Base-by-base conservation (phyloP, 1,140 invertebrate species). In the Drosophila malerkotliana region DNA sequence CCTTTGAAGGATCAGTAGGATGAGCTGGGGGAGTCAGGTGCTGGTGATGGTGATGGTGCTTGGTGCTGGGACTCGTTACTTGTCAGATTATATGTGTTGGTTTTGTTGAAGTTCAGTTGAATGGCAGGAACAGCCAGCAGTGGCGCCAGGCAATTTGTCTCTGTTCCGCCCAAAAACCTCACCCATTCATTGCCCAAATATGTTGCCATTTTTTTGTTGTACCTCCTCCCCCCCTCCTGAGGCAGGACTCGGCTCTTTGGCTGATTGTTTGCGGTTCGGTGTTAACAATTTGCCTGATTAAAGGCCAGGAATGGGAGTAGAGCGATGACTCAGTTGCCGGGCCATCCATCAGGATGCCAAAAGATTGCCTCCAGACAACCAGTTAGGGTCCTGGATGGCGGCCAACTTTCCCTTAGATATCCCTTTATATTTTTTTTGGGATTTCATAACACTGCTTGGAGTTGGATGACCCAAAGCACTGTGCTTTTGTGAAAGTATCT, bases 221-320 rank as follows among this genome's bases (percentile, higher is more conserved):
- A 30, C 21, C 26, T 14, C 26, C 54, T 32, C 30, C 32, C 18
- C 18, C 18, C 18, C 18, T 18, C 18, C 18, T 18, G 18, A 18
- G 18, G 64, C 58, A 15, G 47, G 47, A 37, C 34, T 37, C 12
- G 34, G 39, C 78, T 81, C 61, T 81, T 81, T 78, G 64, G 60
- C 61, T 79, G 83, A 79, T 79, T 81, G 74, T 78, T 72, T 87
- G 74, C 44, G 74, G 54, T 78, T 60, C 66, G 74, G 78, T 74
- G 78, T 82, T 80, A 87, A 87, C 82, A 87, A 87, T 87, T 87
- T 87, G 75, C 57, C 79, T 87, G 82, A 88, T 87, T 87, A 87
- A 87, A 88, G 64, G 67, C 64, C 69, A 80, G 76, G 28, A 52
- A 52, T 72, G 34, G 57, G 53, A 48, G 18, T 4, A 45, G 47